These are phyloP conservation scores for Drosophila bocqueti DNA, from an alignment of 1,140 invertebrate species.

Conservation along the genomic window DNA sequence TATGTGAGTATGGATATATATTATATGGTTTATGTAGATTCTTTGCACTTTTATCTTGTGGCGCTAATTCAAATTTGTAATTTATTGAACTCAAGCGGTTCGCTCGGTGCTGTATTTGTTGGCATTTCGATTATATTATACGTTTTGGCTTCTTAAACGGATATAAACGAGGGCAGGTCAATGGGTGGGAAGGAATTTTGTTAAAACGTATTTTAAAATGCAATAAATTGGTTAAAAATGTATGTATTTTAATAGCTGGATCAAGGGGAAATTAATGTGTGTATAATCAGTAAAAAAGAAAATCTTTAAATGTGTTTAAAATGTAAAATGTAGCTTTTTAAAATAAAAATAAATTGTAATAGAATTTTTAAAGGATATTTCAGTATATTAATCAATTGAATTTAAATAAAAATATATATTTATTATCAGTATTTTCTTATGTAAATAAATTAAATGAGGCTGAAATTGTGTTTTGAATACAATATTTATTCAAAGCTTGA, in stretches of 20 bases:
- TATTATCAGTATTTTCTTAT: background rate
- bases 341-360: background rate
- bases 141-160: conserved; percentile 11
- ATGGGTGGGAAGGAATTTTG: conserved; percentile 8
- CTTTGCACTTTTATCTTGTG: conserved; percentile 45
- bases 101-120: conserved; percentile 26
- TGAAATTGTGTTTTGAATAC: too few species aligned
- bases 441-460: background rate
- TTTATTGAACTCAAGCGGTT: conserved; percentile 68
- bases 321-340: background rate
- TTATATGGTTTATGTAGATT: conserved; percentile 54
- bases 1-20: conserved; percentile 11
- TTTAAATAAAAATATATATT: background rate
- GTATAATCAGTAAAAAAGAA: background rate
- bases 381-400: background rate
- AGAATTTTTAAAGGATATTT: too few species aligned
- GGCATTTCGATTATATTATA: conserved; percentile 36
- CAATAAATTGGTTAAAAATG: conserved; percentile 16
- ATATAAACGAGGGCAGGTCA: conserved; percentile 32
- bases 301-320: background rate
- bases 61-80: conserved; percentile 61
- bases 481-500: too few species aligned
- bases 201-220: conserved; percentile 34
- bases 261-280: conserved; percentile 1
- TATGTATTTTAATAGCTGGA: conserved; percentile 12